These are phyloP conservation scores for Drosophila mayaguana DNA, from an alignment of 2,888 invertebrate genomes.

Conservation along the genomic window DNA sequence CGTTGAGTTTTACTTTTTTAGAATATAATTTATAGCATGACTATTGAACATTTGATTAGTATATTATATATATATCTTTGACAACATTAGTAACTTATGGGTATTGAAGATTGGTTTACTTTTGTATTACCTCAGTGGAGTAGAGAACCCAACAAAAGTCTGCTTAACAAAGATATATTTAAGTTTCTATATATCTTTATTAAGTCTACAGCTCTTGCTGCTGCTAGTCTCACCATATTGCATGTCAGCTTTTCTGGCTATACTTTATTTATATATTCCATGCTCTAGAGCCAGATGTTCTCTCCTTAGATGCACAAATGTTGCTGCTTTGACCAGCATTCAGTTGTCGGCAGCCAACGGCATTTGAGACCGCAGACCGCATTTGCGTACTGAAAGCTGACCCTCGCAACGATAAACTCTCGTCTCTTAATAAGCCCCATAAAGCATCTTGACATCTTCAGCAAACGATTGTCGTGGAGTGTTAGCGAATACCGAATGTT, in stretches of 20 bases:
- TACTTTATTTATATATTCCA: constrained; percentile 5
- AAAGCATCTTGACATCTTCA: constrained; percentile 68
- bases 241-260: not conserved
- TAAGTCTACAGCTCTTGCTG: not conserved
- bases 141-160: not conserved
- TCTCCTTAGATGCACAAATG: not conserved
- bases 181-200: not conserved
- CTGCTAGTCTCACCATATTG: not conserved
- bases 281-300: not conserved
- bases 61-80: not conserved
- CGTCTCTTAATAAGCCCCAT: constrained; percentile 61
- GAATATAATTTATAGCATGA: too few species aligned
- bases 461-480: constrained; percentile 48
- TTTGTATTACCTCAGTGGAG: not conserved
- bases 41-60: too few species aligned
- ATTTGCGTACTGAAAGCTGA: constrained; percentile 34
- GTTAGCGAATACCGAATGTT: constrained; percentile 25
- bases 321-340: not conserved
- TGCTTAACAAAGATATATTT: not conserved
- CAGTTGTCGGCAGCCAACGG: not conserved
- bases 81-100: not conserved
- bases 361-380: not conserved
- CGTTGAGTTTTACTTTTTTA: not conserved
- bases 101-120: not conserved
- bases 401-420: constrained; percentile 41